A percentile compares a stretch with the other conserved stretches of the same genome.
Conservation (phyloP, 1,140 invertebrate genomes). For the Coenobita brevimanus region DNA sequence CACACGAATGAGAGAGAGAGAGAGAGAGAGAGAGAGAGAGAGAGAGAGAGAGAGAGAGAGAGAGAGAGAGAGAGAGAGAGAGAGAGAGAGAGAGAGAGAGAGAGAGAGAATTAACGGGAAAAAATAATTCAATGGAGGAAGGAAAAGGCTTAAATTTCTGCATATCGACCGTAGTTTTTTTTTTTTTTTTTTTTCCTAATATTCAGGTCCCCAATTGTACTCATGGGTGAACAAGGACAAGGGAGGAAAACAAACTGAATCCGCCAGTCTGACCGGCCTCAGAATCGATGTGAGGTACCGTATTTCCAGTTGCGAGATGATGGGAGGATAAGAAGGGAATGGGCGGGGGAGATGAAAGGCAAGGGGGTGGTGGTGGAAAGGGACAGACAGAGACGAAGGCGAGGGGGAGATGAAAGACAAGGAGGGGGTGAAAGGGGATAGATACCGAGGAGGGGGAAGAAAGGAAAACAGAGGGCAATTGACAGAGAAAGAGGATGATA, state of each 20-base stretch:
- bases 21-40: neutral
- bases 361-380: neutral
- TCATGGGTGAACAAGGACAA: too few relatives aligned
- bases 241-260: too few relatives aligned
- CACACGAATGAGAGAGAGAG: neutral
- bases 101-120: neutral
- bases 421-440: neutral
- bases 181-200: too few relatives aligned
- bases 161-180: too few relatives aligned
- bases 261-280: too few relatives aligned
- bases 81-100: neutral
- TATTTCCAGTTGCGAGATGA: too few relatives aligned
- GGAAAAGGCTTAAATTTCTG: neutral
- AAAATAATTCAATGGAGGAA: neutral
- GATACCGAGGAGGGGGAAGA: neutral
- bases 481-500: neutral
- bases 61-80: neutral
- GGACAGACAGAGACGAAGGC: neutral
- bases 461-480: neutral
- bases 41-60: neutral
- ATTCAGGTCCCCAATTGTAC: too few relatives aligned
- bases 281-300: too few relatives aligned
- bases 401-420: neutral
- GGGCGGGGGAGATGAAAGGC: too few relatives aligned
- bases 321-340: too few relatives aligned